These are phyloP conservation scores for Apogon talboti DNA, from an alignment of 2,797 vertebrate genomes.

Conservation along the genomic window DNA sequence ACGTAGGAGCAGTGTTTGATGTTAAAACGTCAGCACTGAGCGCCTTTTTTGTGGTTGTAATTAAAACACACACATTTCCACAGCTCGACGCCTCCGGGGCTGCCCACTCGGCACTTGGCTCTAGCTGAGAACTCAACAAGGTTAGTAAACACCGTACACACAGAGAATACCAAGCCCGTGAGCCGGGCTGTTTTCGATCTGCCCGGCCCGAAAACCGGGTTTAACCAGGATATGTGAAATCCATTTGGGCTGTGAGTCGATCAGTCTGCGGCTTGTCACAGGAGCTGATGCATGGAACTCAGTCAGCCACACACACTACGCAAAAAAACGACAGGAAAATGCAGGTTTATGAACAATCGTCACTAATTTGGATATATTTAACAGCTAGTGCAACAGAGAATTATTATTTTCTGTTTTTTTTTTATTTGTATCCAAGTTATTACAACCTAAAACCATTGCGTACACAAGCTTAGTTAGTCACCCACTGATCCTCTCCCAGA, in stretches of 20 bases:
- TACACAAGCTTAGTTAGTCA: slow-evolving; percentile 1
- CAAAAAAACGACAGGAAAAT: background rate
- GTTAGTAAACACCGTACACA: slow-evolving; percentile 19
- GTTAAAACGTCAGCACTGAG: slow-evolving; percentile 22
- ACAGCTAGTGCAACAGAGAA: background rate
- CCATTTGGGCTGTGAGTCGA: slow-evolving; percentile 15
- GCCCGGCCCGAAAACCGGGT: slow-evolving; percentile 14
- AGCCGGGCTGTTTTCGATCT: slow-evolving; percentile 24
- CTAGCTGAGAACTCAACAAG: slow-evolving; percentile 25
- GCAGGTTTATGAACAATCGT: background rate
- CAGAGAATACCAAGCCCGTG: background rate
- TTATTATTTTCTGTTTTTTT: background rate
- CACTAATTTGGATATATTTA: background rate
- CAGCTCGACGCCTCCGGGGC: slow-evolving; percentile 40
- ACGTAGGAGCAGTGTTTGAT: slow-evolving; percentile 3
- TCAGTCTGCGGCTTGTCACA: slow-evolving; percentile 33
- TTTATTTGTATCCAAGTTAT: background rate
- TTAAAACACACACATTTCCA: slow-evolving; percentile 40
- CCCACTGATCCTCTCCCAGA: slow-evolving; percentile 12
- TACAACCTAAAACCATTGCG: background rate
- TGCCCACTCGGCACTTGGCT: slow-evolving; percentile 44
- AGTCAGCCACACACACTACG: slow-evolving; percentile 1
- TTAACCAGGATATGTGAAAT: slow-evolving; percentile 42
- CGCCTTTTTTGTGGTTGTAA: slow-evolving; percentile 15
- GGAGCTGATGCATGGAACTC: slow-evolving; percentile 26